Evolutionary conservation across 2,888 invertebrate species (phyloP), one percentile per base, ranked within the genome.

Genomic region (Zeuzera pyrina): DNA sequence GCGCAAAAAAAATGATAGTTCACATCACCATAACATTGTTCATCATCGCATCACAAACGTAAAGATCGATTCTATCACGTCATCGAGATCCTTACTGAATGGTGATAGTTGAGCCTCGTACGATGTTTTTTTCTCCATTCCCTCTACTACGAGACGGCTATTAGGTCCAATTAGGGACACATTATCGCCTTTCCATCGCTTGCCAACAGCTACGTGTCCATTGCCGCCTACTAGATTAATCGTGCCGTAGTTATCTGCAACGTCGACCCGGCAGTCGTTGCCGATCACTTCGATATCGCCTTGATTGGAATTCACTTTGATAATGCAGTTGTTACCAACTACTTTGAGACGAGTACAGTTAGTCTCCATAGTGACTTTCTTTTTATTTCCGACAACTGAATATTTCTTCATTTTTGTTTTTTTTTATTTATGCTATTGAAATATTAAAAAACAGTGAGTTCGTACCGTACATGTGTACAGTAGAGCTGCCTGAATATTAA

Each of bases 211-310:
- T n/a, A 81, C 70, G 2, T 55, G 43, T 2, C 71, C 73, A 28
- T 72, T 74, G 15, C 61, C 63, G 2, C 83, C 83, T n/a, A 79
- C 77, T 3, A 79, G 42, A 42, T 68, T 76, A 26, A 83, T 66
- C 4, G 50, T 55, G 8, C 83, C 81, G 32, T 63, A 54, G 47
- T 77, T 83, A 6, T 78, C 62, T 0, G 54, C 43, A 28, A 83
- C 70, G 48, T 81, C 77, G 7, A 83, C 47, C 2, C 65, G 59
- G 40, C 81, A 79, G 28, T 79, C 69, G 43, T 76, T 83, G n/a
- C 83, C 83, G 30, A 81, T 61, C 32, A 83, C 76, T 52, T 83
- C 81, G n/a, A 83, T 69, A 25, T 77, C 68, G 0, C 83, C 83
- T 7, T 67, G 64, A 42, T 83, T 83, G 34, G 43, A 52, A 2